Percentiles rank a stretch among this genome's conserved stretches.
Evolutionary conservation across 2,797 vertebrate genomes (phyloP).

Genomic region (Potorous gilbertii): DNA sequence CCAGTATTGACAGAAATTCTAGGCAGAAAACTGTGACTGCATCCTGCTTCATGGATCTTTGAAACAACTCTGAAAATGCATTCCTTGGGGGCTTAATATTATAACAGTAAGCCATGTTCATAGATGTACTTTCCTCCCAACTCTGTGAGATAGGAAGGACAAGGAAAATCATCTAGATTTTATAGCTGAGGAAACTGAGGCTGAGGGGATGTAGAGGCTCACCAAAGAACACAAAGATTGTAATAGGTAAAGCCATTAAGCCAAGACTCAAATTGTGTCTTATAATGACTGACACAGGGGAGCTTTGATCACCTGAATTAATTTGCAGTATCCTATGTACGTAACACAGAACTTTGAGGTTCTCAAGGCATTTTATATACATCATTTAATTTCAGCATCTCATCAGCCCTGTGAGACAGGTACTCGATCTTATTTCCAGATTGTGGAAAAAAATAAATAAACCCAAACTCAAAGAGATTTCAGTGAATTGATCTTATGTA

Average conservation of each 20-base stretch:
- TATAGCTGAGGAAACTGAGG: background rate
- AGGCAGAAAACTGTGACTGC: background rate
- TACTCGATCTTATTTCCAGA: background rate
- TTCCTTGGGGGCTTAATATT: background rate
- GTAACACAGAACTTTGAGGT: background rate
- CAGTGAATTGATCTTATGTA: background rate
- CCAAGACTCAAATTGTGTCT: background rate
- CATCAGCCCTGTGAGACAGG: background rate
- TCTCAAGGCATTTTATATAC: background rate
- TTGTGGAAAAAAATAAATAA: background rate
- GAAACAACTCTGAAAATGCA: background rate
- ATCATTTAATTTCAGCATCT: conserved; percentile 20
- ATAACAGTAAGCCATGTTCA: background rate
- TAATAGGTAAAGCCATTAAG: background rate
- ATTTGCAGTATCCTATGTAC: background rate
- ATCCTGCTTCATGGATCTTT: background rate
- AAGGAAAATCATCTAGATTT: background rate
- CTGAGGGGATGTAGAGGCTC: background rate
- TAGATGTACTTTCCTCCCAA: background rate
- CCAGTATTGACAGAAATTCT: background rate
- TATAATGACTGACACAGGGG: background rate
- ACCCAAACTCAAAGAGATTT: background rate
- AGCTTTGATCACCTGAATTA: background rate
- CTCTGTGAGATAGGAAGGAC: background rate
- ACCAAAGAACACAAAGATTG: background rate